Evolutionary conservation across 2,888 invertebrate species (phyloP).

Genomic region (Nephrocerus scutellatus): DNA sequence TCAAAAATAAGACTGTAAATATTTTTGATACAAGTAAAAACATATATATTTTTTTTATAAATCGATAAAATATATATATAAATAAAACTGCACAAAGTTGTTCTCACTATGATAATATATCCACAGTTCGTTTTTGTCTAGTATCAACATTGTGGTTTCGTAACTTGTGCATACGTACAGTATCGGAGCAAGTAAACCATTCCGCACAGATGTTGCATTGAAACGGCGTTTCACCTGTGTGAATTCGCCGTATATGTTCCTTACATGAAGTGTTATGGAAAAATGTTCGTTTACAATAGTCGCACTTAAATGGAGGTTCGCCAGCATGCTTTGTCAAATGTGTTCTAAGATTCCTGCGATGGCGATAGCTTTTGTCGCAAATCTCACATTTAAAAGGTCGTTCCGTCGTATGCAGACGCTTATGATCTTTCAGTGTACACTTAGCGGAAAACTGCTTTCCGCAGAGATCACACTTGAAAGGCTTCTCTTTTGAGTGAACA

Average conservation of each 20-base stretch:
- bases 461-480: conserved; percentile 15
- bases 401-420: conserved; percentile 14
- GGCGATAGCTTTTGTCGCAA: conserved; percentile 17
- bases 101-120: no score
- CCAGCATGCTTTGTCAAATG: conserved; percentile 18
- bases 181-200: conserved; percentile 8
- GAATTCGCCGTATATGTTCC: conserved; percentile 14
- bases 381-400: conserved; percentile 18
- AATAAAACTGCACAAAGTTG: no score
- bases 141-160: conserved; percentile 4
- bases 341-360: conserved; percentile 10
- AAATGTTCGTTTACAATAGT: conserved; percentile 16
- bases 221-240: conserved; percentile 19
- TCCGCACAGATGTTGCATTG: conserved; percentile 11
- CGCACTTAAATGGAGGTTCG: conserved; percentile 12
- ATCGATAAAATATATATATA: no score
- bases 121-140: conserved; percentile 3
- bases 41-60: no score
- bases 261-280: conserved; percentile 16
- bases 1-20: no score
- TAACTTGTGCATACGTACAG: conserved; percentile 3
- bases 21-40: no score
- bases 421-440: conserved; percentile 11
- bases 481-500: conserved; percentile 15
- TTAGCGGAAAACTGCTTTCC: conserved; percentile 10